A percentile compares a stretch with the other conserved stretches of the same genome.
These are phyloP conservation scores for Canis aureus DNA, from an alignment of 2,113 vertebrate species.

Conservation along the genomic window DNA sequence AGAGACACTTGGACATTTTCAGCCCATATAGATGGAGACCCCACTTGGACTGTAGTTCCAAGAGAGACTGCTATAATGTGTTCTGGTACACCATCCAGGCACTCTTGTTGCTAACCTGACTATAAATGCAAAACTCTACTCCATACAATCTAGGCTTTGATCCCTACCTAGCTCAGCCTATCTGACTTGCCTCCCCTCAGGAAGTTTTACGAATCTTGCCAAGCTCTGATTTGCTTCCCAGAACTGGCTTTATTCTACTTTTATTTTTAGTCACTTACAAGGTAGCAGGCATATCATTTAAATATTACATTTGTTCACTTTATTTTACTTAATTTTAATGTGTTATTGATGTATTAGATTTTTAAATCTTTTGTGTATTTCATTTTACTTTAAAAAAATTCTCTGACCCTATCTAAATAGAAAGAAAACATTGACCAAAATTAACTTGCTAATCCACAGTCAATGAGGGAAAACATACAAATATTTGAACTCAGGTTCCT, in stretches of 20 bases:
- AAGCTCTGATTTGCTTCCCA: not conserved
- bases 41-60: not conserved
- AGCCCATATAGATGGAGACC: not conserved
- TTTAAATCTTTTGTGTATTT: not conserved
- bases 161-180: not conserved
- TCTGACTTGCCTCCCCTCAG: not conserved
- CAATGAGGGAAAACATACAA: not conserved
- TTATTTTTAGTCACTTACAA: not conserved
- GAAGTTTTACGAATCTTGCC: not conserved
- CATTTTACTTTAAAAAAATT: not conserved
- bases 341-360: not conserved
- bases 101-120: not conserved
- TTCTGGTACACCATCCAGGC: no score
- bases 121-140: not conserved
- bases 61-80: not conserved
- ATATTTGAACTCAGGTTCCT: not conserved
- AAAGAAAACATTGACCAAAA: not conserved
- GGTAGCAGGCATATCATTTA: not conserved
- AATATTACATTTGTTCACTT: not conserved
- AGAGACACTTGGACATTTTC: not conserved
- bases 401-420: not conserved
- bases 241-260: not conserved
- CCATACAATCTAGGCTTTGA: not conserved
- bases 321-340: not conserved
- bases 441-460: not conserved